A percentile compares a stretch with the other conserved stretches of the same genome.
Conservation (phyloP, 2,888 invertebrate species). For the Drosophila parthenogenetica region DNA sequence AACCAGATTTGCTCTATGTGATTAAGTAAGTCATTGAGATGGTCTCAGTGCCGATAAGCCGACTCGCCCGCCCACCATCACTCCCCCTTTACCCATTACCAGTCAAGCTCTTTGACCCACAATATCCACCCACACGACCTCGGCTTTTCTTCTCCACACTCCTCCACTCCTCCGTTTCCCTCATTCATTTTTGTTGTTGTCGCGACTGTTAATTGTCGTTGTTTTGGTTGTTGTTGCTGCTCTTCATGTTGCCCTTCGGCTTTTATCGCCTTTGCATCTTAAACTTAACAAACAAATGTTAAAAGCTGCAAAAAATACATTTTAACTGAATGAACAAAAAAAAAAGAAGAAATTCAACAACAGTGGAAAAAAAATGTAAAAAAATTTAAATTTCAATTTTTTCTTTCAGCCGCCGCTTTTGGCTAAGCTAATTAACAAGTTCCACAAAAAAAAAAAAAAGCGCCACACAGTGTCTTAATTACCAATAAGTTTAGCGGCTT, state of each 20-base stretch:
- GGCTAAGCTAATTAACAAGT: constrained; percentile 50
- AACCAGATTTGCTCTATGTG: constrained; percentile 80
- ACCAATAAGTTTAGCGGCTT: constrained; percentile 1
- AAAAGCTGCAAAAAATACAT: constrained; percentile 21
- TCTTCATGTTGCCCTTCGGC: constrained; percentile 46
- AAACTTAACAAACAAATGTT: constrained; percentile 61
- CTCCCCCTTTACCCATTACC: not conserved
- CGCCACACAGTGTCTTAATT: constrained; percentile 36
- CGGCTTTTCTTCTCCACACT: not conserved
- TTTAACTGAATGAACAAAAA: constrained; percentile 17
- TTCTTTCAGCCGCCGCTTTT: constrained; percentile 47
- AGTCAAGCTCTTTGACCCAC: constrained; percentile 23
- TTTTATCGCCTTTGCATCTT: constrained; percentile 72
- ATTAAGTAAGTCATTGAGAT: constrained; percentile 81
- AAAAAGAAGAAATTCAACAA: constrained; percentile 8
- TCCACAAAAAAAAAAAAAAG: constrained; percentile 10
- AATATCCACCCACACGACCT: constrained; percentile 29
- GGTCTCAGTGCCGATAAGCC: constrained; percentile 71
- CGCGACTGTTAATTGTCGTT: constrained; percentile 23
- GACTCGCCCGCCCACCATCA: constrained; percentile 3
- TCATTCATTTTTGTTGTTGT: constrained; percentile 8
- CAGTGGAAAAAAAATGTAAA: constrained; percentile 14
- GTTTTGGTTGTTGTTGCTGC: constrained; percentile 9
- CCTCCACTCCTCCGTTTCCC: not conserved
- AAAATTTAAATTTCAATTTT: constrained; percentile 19